Conservation (phyloP, 2,888 invertebrate genomes). For the Pachymerium ferrugineum region DNA sequence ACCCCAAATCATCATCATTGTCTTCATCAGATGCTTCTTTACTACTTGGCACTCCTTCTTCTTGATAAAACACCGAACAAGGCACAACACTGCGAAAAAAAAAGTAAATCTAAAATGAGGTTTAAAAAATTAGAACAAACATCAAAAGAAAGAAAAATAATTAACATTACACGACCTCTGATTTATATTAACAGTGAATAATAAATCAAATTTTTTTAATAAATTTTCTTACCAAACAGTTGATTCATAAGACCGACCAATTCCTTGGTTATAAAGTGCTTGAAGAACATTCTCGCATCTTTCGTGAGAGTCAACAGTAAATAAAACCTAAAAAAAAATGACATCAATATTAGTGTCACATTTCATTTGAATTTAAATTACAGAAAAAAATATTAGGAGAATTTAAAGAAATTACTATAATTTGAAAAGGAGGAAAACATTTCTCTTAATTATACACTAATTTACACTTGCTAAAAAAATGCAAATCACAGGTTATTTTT, state of each 20-base stretch:
- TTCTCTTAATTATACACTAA: no score
- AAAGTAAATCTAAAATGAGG: conserved; percentile 51
- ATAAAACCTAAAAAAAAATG: conserved; percentile 52
- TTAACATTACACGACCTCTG: conserved; percentile 35
- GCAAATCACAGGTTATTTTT: no score
- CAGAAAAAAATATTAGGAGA: not conserved
- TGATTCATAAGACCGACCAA: conserved; percentile 53
- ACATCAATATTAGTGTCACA: not conserved
- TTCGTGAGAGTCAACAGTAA: conserved; percentile 57
- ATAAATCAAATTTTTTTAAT: not conserved
- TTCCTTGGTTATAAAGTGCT: conserved; percentile 56
- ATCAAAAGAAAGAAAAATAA: not conserved
- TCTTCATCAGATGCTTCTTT: conserved; percentile 10
- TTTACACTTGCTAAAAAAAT: no score
- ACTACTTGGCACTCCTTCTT: no score
- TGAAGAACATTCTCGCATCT: conserved; percentile 57
- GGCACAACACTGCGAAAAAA: conserved; percentile 61
- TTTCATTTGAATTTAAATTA: not conserved
- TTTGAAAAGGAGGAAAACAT: no score
- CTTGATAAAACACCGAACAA: conserved; percentile 55
- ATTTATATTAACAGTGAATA: no score
- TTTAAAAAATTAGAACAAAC: not conserved
- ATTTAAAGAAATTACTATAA: not conserved
- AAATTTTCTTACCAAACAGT: conserved; percentile 38
- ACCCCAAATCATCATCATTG: not conserved